A percentile compares a stretch with the other conserved stretches of the same genome.
Conservation (phyloP, 1,140 invertebrate species). For the Lepeophtheirus salmonis region DNA sequence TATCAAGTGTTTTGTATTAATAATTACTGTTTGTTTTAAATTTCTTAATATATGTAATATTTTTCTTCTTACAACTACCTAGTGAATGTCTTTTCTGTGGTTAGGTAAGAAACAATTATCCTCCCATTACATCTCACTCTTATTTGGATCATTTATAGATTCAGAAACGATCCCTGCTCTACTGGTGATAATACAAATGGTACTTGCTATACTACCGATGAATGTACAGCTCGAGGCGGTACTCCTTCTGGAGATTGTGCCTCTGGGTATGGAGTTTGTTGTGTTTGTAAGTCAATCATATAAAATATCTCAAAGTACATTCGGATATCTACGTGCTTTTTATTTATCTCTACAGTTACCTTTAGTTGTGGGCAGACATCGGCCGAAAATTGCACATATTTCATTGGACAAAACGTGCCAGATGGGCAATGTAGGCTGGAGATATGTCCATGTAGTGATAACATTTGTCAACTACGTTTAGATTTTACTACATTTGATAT, state of each 20-base stretch:
- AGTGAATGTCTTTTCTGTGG: neutral
- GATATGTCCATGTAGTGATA: conserved; percentile 8
- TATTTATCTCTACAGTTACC: neutral
- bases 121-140: too few relatives aligned
- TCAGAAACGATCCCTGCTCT: conserved; percentile 37
- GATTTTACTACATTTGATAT: conserved; percentile 10
- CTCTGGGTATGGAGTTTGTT: conserved; percentile 25
- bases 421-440: neutral
- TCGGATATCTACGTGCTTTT: too few relatives aligned
- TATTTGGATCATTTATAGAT: conserved; percentile 35
- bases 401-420: neutral
- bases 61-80: too few relatives aligned
- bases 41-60: too few relatives aligned
- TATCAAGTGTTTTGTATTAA: too few relatives aligned
- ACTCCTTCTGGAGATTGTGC: conserved; percentile 23
- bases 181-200: conserved; percentile 35
- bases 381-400: conserved; percentile 12
- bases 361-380: neutral
- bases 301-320: too few relatives aligned
- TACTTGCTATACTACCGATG: conserved; percentile 38
- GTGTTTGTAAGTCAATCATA: conserved; percentile 25
- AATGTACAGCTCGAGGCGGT: conserved; percentile 24
- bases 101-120: too few relatives aligned
- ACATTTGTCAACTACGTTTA: conserved; percentile 10
- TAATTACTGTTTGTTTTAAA: too few relatives aligned